Conservation (phyloP, 2,797 vertebrate species). For the Telmatherina bonti region DNA sequence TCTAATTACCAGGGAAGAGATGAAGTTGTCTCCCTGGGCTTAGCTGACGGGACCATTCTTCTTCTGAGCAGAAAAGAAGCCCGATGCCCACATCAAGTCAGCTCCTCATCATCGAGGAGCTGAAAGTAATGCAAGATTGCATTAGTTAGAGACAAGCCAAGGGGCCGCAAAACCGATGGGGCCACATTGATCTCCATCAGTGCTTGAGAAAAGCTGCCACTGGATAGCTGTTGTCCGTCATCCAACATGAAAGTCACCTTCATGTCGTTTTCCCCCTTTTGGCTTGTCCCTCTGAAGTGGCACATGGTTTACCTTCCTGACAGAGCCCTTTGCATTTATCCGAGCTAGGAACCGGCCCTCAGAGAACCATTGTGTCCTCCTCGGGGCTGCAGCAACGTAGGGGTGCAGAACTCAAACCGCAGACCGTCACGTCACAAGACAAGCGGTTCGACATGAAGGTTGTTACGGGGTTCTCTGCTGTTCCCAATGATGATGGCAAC, state of each 20-base stretch:
- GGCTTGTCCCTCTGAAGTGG: no score
- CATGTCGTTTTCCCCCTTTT: no score
- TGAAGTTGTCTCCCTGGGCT: conserved; percentile 72
- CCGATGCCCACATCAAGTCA: conserved; percentile 52
- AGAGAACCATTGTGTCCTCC: no score
- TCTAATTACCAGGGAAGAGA: conserved; percentile 81
- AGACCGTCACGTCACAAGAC: no score
- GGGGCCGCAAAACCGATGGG: conserved; percentile 44
- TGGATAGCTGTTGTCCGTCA: conserved; percentile 24
- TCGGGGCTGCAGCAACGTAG: no score
- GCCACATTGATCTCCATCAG: conserved; percentile 53
- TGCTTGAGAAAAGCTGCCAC: conserved; percentile 23
- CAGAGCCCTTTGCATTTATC: no score
- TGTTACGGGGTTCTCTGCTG: no score
- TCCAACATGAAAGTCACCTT: conserved; percentile 50
- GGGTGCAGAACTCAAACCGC: no score
- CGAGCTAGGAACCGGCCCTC: no score
- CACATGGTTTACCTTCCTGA: no score
- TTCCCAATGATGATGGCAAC: no score
- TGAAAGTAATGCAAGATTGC: conserved; percentile 45
- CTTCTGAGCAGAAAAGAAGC: conserved; percentile 62
- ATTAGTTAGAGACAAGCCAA: conserved; percentile 61
- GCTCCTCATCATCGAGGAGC: conserved; percentile 43
- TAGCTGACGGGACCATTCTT: conserved; percentile 72
- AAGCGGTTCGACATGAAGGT: no score